Evolutionary conservation across 2,888 invertebrate species (phyloP).

Genomic region (Adineta ricciae): DNA sequence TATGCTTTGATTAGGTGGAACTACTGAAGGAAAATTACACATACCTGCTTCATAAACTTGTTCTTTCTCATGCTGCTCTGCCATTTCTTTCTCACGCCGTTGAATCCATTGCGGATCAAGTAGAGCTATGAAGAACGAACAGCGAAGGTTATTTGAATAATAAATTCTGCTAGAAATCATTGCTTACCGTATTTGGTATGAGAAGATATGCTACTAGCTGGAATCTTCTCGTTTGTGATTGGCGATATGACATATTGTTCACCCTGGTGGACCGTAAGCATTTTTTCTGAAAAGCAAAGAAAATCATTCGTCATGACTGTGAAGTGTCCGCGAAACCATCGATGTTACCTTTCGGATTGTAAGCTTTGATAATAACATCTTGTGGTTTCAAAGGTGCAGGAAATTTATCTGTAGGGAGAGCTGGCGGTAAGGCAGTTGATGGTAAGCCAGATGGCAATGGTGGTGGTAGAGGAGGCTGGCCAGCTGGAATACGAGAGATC

Average conservation of each 20-base stretch:
- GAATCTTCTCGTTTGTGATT: slow-evolving; percentile 92
- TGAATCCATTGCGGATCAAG: slow-evolving; percentile 94
- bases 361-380: slow-evolving; percentile 83
- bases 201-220: slow-evolving; percentile 88
- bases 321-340: neutral
- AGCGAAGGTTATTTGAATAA: neutral
- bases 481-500: neutral
- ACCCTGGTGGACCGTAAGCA: neutral
- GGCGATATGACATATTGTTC: slow-evolving; percentile 70
- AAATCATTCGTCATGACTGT: neutral
- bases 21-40: slow-evolving; percentile 27
- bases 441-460: slow-evolving; percentile 51
- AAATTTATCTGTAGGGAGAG: slow-evolving; percentile 39
- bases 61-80: slow-evolving; percentile 82
- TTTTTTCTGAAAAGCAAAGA: slow-evolving; percentile 13
- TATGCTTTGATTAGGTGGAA: slow-evolving; percentile 40
- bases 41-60: slow-evolving; percentile 56
- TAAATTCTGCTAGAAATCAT: neutral
- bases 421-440: slow-evolving; percentile 36
- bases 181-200: slow-evolving; percentile 54
- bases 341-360: slow-evolving; percentile 71
- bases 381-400: slow-evolving; percentile 58
- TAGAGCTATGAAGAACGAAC: slow-evolving; percentile 52
- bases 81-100: slow-evolving; percentile 74
- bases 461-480: slow-evolving; percentile 42